Evolutionary conservation across 1,140 invertebrate species (phyloP).

Genomic region (Drosophila nigrodunni): DNA sequence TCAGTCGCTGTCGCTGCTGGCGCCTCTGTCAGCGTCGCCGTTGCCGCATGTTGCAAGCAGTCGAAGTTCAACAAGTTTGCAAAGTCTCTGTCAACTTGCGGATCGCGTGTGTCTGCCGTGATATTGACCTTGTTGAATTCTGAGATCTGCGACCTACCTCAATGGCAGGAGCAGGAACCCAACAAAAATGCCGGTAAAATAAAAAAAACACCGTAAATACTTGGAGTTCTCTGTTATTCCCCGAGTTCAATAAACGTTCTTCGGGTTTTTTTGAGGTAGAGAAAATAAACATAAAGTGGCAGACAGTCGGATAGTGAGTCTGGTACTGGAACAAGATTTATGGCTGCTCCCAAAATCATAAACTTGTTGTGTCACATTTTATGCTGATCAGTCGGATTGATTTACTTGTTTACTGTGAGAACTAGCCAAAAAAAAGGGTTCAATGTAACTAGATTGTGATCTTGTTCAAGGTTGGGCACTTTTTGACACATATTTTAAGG

Average conservation of each 20-base stretch:
- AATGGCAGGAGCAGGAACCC: conserved; percentile 64
- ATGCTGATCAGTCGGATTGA: neutral
- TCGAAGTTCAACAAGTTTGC: conserved; percentile 75
- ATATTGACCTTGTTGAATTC: conserved; percentile 55
- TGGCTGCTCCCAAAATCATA: conserved; percentile 19
- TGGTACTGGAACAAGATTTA: conserved; percentile 25
- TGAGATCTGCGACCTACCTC: conserved; percentile 76
- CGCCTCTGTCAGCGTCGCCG: conserved; percentile 33
- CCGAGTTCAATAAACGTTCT: conserved; percentile 73
- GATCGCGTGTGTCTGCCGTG: conserved; percentile 62
- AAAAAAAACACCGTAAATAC: conserved; percentile 43
- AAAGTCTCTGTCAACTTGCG: conserved; percentile 55
- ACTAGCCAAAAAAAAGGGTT: neutral
- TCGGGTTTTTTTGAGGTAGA: conserved; percentile 27
- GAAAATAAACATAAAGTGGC: neutral
- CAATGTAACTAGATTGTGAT: neutral
- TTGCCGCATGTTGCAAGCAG: conserved; percentile 36
- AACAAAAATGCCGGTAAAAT: conserved; percentile 14
- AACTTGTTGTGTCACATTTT: conserved; percentile 16
- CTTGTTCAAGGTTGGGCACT: neutral
- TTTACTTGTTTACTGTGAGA: too few species aligned
- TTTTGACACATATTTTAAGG: too few species aligned
- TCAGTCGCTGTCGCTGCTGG: conserved; percentile 26
- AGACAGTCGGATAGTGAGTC: neutral
- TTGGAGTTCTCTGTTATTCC: neutral